These are phyloP conservation scores for Ambastaia sidthimunki DNA, from an alignment of 2,797 vertebrate species.

Conservation along the genomic window DNA sequence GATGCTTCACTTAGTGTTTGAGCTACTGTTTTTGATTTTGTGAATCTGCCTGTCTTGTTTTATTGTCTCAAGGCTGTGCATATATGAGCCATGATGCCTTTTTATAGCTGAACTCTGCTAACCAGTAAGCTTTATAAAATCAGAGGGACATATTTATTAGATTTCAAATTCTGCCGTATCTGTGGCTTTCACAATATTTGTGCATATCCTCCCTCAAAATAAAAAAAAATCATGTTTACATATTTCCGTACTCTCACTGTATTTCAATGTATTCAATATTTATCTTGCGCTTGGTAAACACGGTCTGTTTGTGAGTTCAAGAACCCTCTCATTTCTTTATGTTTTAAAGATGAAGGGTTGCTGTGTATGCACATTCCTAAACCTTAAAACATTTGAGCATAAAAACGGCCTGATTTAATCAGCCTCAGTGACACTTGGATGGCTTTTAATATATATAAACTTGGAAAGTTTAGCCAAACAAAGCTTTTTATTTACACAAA, in stretches of 20 bases:
- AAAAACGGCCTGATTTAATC: conserved; percentile 59
- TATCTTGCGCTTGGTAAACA: conserved; percentile 67
- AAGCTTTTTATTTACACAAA: conserved; percentile 64
- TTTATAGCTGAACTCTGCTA: conserved; percentile 69
- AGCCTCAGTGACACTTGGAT: conserved; percentile 57
- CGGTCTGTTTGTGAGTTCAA: conserved; percentile 60
- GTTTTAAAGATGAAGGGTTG: conserved; percentile 66
- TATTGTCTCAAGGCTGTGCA: neutral
- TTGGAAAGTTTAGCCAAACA: conserved; percentile 60
- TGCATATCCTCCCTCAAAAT: conserved; percentile 50
- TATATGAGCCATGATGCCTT: conserved; percentile 58
- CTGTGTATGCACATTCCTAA: conserved; percentile 65
- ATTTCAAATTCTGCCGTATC: conserved; percentile 53
- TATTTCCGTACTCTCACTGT: conserved; percentile 57
- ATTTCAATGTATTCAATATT: conserved; percentile 63
- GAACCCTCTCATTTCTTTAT: conserved; percentile 26
- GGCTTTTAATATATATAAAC: conserved; percentile 67
- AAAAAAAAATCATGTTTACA: conserved; percentile 55
- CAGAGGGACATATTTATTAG: conserved; percentile 56
- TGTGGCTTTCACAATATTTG: conserved; percentile 56
- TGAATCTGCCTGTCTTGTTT: neutral
- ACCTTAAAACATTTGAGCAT: conserved; percentile 65
- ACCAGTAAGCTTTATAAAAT: conserved; percentile 67
- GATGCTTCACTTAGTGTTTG: too few relatives aligned
- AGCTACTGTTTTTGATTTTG: neutral